Evolutionary conservation across 2,113 vertebrate genomes (phyloP).

Genomic region (Gymnobelideus leadbeateri): DNA sequence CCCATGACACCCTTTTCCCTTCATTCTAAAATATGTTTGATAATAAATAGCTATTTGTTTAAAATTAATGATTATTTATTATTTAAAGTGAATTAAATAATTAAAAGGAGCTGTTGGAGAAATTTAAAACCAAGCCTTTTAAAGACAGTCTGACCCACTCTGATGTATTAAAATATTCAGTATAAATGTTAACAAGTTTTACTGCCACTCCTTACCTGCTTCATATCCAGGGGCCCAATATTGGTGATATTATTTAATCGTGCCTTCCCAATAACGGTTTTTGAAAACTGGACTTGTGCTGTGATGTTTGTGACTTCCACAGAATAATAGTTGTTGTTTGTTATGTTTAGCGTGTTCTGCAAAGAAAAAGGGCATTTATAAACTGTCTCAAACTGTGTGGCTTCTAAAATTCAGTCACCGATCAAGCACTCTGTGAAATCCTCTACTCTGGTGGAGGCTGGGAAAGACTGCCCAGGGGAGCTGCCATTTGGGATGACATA

Average conservation of each 20-base stretch:
- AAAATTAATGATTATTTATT: too few species aligned
- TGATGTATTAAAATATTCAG: background rate
- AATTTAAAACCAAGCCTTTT: background rate
- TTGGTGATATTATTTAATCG: conserved; percentile 91
- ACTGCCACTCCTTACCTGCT: conserved; percentile 78
- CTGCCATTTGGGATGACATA: background rate
- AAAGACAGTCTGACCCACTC: background rate
- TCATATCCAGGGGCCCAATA: conserved; percentile 92
- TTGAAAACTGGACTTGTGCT: conserved; percentile 95
- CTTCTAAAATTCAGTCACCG: background rate
- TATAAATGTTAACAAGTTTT: background rate
- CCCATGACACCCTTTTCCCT: too few species aligned
- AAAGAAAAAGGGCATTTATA: conserved; percentile 64
- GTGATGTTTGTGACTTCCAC: conserved; percentile 95
- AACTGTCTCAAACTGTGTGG: conserved; percentile 16
- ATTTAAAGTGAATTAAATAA: background rate
- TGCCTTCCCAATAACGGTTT: conserved; percentile 95
- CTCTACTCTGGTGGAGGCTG: background rate
- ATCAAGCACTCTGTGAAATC: too few species aligned
- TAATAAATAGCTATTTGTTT: too few species aligned
- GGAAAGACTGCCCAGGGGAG: background rate
- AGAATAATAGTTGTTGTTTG: conserved; percentile 97
- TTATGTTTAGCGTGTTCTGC: conserved; percentile 96
- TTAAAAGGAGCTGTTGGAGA: background rate
- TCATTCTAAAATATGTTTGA: too few species aligned